A percentile compares a stretch with the other conserved stretches of the same genome.
Evolutionary conservation across 2,888 invertebrate species (phyloP).

Genomic region (Drosophila aldrichi): DNA sequence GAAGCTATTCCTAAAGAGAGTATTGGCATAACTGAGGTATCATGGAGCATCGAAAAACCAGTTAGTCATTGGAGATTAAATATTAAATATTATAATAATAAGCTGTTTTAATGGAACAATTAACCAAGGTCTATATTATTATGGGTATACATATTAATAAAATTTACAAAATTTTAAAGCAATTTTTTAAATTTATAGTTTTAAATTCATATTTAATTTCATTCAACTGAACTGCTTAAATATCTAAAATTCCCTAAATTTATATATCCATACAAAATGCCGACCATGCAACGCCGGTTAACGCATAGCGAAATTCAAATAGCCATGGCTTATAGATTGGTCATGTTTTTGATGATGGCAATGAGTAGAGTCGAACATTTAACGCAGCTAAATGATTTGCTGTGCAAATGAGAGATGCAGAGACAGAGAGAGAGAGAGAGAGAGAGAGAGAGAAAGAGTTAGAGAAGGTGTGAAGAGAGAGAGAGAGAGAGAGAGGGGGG

Average conservation of each 20-base stretch:
- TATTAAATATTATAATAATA: no score
- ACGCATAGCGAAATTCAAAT: conserved; percentile 1
- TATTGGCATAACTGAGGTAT: background rate
- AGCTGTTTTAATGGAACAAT: no score
- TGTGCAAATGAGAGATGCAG: conserved; percentile 1
- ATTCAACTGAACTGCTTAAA: background rate
- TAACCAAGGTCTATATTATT: no score
- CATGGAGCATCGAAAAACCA: background rate
- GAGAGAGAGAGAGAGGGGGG: conserved; percentile 1
- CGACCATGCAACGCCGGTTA: conserved; percentile 4
- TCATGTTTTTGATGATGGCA: conserved; percentile 20
- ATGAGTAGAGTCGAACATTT: conserved; percentile 48
- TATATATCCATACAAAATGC: background rate
- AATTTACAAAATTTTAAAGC: no score
- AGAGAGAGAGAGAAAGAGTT: conserved; percentile 2
- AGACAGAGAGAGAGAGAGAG: background rate
- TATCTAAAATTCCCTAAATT: no score
- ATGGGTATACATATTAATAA: no score
- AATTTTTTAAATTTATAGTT: no score
- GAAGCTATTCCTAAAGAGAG: background rate
- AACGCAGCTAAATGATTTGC: conserved; percentile 55
- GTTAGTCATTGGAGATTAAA: no score
- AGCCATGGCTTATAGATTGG: conserved; percentile 27
- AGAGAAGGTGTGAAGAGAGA: conserved; percentile 5
- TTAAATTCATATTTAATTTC: background rate